Evolutionary conservation across 2,888 invertebrate species (phyloP).

Genomic region (Plebejus anna): DNA sequence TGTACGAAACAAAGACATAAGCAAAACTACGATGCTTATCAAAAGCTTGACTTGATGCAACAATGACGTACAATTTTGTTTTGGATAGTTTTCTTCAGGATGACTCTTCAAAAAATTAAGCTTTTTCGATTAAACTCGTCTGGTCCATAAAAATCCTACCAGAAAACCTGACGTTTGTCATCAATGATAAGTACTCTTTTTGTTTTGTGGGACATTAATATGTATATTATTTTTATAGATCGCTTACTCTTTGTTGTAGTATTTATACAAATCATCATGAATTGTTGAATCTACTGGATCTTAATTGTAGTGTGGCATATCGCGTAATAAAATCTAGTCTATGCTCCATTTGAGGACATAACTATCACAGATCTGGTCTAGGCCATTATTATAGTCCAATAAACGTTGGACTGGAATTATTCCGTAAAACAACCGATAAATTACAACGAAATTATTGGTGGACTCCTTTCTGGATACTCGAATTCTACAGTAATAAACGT

Average conservation of each 20-base stretch:
- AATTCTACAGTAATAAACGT: constrained; percentile 21
- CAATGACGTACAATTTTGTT: no score
- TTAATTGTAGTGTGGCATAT: neutral
- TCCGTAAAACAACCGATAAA: constrained; percentile 17
- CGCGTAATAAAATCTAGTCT: constrained; percentile 2
- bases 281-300: neutral
- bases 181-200: neutral
- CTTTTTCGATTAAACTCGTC: neutral
- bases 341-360: constrained; percentile 1
- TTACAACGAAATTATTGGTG: constrained; percentile 10
- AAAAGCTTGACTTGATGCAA: neutral
- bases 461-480: constrained; percentile 20
- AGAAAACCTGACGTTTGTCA: neutral
- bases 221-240: neutral
- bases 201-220: neutral
- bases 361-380: constrained; percentile 2
- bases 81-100: neutral
- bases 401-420: constrained; percentile 6
- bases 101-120: neutral
- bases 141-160: neutral
- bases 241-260: neutral
- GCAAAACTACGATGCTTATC: neutral
- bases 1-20: neutral
- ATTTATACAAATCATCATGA: neutral
- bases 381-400: neutral